Conservation (phyloP, 2,797 vertebrate genomes). For the Tadarida brasiliensis region DNA sequence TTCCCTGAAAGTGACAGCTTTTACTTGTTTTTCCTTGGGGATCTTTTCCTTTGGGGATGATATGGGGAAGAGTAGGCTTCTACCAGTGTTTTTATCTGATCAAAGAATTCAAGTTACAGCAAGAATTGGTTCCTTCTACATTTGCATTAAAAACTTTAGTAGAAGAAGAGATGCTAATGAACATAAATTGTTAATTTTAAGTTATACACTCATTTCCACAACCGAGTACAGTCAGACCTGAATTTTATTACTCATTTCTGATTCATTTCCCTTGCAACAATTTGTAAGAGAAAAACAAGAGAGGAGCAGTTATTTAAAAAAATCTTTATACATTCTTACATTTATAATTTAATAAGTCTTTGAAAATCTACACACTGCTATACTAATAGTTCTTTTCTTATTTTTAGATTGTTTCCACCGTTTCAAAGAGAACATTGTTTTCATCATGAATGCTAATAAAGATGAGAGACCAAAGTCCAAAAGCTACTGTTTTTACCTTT, state of each 20-base stretch:
- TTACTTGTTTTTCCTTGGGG: background rate
- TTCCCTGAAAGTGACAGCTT: background rate
- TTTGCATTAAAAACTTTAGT: background rate
- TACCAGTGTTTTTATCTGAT: background rate
- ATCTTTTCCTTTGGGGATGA: background rate
- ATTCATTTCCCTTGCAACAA: background rate
- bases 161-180: conserved; percentile 6
- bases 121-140: background rate
- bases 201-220: background rate
- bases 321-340: background rate
- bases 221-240: background rate
- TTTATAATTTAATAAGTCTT: background rate
- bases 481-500: conserved; percentile 85
- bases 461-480: conserved; percentile 75
- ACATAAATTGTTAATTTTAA: conserved; percentile 47
- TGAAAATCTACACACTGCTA: background rate
- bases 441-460: conserved; percentile 81
- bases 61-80: background rate
- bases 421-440: conserved; percentile 68
- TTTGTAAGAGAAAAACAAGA: background rate
- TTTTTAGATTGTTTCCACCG: conserved; percentile 79
- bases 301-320: background rate
- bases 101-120: background rate
- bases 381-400: conserved; percentile 70
- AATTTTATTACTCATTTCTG: conserved; percentile 21